Evolutionary conservation across 2,888 invertebrate species (phyloP).

Genomic region (Hypolimnas misippus): DNA sequence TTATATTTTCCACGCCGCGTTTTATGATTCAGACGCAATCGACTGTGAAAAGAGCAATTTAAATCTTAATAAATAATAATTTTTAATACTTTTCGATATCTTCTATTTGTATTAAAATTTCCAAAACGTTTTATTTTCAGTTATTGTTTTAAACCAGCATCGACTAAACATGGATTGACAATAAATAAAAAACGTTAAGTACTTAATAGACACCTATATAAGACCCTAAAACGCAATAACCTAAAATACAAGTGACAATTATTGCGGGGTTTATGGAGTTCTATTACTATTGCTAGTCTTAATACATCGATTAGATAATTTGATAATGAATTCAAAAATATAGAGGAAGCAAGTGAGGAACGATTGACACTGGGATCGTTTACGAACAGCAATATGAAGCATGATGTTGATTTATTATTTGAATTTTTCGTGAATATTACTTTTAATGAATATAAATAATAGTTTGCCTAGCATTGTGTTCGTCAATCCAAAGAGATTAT

Average conservation of each 20-base stretch:
- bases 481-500: conserved; percentile 3
- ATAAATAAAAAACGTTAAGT: conserved; percentile 30
- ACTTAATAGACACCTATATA: conserved; percentile 41
- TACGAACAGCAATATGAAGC: neutral
- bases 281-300: conserved; percentile 25
- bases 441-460: neutral
- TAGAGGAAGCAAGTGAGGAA: neutral
- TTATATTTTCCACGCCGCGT: conserved; percentile 39
- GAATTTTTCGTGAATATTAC: neutral
- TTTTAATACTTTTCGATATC: conserved; percentile 20
- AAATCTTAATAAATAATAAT: conserved; percentile 20
- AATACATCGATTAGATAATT: neutral
- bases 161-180: conserved; percentile 4
- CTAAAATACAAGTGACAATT: conserved; percentile 41
- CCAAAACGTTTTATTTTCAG: conserved; percentile 11
- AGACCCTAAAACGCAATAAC: conserved; percentile 48
- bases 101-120: conserved; percentile 4
- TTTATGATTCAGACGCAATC: conserved; percentile 1
- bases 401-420: neutral
- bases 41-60: conserved; percentile 21
- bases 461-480: neutral
- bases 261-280: conserved; percentile 48
- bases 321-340: conserved; percentile 2
- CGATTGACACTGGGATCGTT: neutral
- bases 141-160: conserved; percentile 7